A percentile compares a stretch with the other conserved stretches of the same genome.
Evolutionary conservation across 2,888 invertebrate species (phyloP).

Genomic region (Eristalis intricaria): DNA sequence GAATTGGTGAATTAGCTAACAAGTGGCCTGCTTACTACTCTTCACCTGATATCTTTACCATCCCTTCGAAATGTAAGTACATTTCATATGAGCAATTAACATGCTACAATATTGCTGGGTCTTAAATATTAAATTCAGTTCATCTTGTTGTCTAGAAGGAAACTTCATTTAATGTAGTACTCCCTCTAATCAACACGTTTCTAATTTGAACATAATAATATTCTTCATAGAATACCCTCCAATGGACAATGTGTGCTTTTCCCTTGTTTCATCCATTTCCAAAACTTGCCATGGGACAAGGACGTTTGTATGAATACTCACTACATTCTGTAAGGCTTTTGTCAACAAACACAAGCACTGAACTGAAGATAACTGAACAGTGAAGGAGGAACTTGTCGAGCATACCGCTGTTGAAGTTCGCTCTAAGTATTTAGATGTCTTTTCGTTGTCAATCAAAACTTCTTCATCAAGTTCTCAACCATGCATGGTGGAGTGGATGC

Average conservation of each 20-base stretch:
- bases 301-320: background rate
- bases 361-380: background rate
- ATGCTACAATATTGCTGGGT: too few species aligned
- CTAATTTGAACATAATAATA: too few species aligned
- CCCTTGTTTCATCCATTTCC: background rate
- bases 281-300: background rate
- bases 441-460: conserved; percentile 37
- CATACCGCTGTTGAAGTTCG: background rate
- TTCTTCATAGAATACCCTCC: too few species aligned
- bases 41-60: too few species aligned
- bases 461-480: conserved; percentile 1
- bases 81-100: too few species aligned
- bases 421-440: conserved; percentile 7
- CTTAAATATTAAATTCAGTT: too few species aligned
- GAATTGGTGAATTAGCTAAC: too few species aligned
- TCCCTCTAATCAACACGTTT: too few species aligned
- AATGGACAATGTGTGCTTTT: background rate
- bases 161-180: too few species aligned
- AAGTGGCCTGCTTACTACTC: too few species aligned
- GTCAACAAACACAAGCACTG: background rate
- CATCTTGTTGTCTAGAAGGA: too few species aligned
- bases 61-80: too few species aligned
- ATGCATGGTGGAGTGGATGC: background rate
- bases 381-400: background rate
- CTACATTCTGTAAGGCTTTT: background rate